Base-by-base conservation (phyloP, 1,140 invertebrate species). In the Euura saliciscinereae region DNA sequence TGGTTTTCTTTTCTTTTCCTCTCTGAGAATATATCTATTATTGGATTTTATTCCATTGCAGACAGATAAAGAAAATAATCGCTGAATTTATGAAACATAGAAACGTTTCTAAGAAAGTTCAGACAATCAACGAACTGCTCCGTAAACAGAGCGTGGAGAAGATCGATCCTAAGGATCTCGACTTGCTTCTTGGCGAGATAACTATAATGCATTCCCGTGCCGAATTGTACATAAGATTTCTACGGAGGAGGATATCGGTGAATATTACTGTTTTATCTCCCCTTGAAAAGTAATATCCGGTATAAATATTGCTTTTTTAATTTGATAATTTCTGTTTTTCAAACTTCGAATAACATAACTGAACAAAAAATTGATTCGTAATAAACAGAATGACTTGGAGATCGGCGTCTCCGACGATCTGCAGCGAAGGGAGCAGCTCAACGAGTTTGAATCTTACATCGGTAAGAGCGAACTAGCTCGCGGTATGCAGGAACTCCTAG, bases 141-240 rank as follows among this genome's bases (percentile, higher is more conserved):
- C 87, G 81, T 79, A 90, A 82, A 79, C 81, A 78, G 79, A 89
- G 84, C 72, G 80, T 89, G 28, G 91, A 92, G 75, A 90, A 90
- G 80, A 84, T 90, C 5, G 95, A 98, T 86, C 94, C 97, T 0
- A 94, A 96, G 80, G 93, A 96, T 75, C 88, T 98, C 7, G 98
- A 99, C 89, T 90, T 94, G 0, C 87, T 98, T 4, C 91, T 99
- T 65, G 93, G 92, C 13, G 98, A 99, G 88, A 91, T 99, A 67
- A 97, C 97, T 0, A 88, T 99, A 28, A 93, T 99, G 84, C 97
- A 98, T 88, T 93, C 95, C 1, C 89, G 97, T 74, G 91, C 95
- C 45, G 96, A 98, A 84, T 88, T 99, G 0, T 99, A 99, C 84
- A 92, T 97, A 73, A 89, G 93, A 75, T 99, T 99, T 89, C 89